A percentile compares a stretch with the other conserved stretches of the same genome.
Conservation (phyloP, 2,797 vertebrate genomes). For the Anguilla megastoma region DNA sequence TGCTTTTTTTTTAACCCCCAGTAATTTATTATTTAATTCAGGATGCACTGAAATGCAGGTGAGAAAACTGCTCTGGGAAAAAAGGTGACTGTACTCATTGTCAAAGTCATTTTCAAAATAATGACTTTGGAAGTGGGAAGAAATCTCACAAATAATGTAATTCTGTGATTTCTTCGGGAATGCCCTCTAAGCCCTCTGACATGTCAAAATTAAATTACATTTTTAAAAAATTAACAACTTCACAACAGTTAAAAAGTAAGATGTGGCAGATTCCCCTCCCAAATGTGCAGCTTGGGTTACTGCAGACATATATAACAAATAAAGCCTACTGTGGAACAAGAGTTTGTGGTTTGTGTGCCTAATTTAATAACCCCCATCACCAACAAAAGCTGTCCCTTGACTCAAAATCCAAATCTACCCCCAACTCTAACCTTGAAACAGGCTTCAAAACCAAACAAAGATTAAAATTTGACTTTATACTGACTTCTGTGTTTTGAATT, state of each 20-base stretch:
- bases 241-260: background rate
- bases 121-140: slow-evolving; percentile 56
- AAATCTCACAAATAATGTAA: slow-evolving; percentile 36
- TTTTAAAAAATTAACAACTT: background rate
- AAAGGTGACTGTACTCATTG: slow-evolving; percentile 40
- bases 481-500: background rate
- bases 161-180: slow-evolving; percentile 43
- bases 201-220: background rate
- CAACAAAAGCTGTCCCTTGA: background rate
- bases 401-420: background rate
- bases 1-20: too few species aligned
- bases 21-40: too few species aligned
- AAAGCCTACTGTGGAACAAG: background rate
- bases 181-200: slow-evolving; percentile 7
- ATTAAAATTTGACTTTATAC: background rate
- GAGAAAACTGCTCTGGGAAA: slow-evolving; percentile 61
- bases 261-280: too few species aligned
- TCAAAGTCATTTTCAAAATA: slow-evolving; percentile 55
- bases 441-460: background rate
- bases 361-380: background rate
- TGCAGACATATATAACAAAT: too few species aligned
- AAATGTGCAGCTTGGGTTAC: too few species aligned
- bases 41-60: too few species aligned
- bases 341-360: background rate
- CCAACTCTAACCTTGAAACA: background rate